Percentiles rank a stretch among this genome's conserved stretches.
Conservation (phyloP, 2,888 invertebrate genomes). For the Callyntrura guangdongensis region DNA sequence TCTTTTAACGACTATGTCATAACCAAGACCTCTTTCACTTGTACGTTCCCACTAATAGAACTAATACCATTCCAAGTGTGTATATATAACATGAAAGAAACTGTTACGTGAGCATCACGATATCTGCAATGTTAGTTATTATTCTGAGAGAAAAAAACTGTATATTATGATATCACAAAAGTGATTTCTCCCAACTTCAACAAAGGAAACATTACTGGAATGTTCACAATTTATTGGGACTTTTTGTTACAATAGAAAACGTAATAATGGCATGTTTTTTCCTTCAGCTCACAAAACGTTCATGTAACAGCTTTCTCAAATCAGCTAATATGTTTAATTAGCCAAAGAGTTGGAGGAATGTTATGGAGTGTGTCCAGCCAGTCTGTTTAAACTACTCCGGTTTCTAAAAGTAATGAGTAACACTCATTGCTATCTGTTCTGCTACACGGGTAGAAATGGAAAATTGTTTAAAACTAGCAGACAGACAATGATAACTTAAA, state of each 20-base stretch:
- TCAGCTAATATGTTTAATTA: too few relatives aligned
- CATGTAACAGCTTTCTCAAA: too few relatives aligned
- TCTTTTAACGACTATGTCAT: conserved; percentile 58
- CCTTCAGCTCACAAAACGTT: background rate
- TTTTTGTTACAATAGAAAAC: background rate
- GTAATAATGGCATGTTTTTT: background rate
- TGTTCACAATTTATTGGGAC: background rate
- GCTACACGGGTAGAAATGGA: too few relatives aligned
- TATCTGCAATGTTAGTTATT: background rate
- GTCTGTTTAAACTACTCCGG: too few relatives aligned
- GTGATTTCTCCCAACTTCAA: background rate
- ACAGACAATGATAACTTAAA: too few relatives aligned
- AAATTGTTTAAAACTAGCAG: too few relatives aligned
- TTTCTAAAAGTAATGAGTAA: too few relatives aligned
- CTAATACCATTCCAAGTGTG: background rate
- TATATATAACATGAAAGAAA: background rate
- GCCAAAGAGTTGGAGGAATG: too few relatives aligned
- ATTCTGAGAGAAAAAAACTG: background rate
- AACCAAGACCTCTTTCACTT: conserved; percentile 20
- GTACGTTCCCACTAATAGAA: background rate
- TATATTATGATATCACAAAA: background rate
- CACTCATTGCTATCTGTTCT: too few relatives aligned
- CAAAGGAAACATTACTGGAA: background rate
- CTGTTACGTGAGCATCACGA: background rate
- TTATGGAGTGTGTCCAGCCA: too few relatives aligned